Base-by-base conservation (phyloP, 2,113 vertebrate species). In the Piaya cayana region DNA sequence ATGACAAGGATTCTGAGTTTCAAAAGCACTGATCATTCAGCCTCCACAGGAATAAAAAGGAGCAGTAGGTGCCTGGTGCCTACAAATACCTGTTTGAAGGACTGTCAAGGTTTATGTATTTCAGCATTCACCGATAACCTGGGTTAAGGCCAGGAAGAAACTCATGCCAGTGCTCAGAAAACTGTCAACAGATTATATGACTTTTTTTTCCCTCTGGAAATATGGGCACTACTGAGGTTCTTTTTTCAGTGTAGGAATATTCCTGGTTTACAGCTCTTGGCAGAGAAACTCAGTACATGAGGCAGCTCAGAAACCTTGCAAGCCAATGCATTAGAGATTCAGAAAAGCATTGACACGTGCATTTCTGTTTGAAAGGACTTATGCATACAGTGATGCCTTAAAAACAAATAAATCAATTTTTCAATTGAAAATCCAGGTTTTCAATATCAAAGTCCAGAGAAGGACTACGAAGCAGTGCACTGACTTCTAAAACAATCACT, bases 381-480 rank as follows among this genome's bases (percentile, higher is more conserved):
- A 43, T 47, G 25, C 42, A 36, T 8, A 39, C 64, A 42, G 13
- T 15, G 43, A 88, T 53, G 58, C 14, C 30, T 65, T 39, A 55
- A 43, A 67, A 39, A 17, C 25, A 65, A 14, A 49, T 49, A 39
- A 18, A 6, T 20, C n/a, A 47, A 12, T 14, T 45, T 74, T 80
- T 37, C n/a, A 59, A n/a, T 4, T 76, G 27, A 81, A 86, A 65
- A 21, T 18, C 23, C 12, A 6, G 2, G 11, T 53, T 78, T 82
- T 59, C 34, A 49, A 15, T 56, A 53, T 39, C 53, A 36, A 79
- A 65, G 62, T 59, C 30, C 60, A 36, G 7, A 93, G 29, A 64
- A 4, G n/a, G 25, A 52, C 45, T 7, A 56, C 25, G 69, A 30
- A 64, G 36, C 0, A 1, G 23, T n/a, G 23, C 11, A 0, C 16